Percentiles rank a stretch among this genome's conserved stretches.
phyloP scores from a whole-genome alignment of 1,140 invertebrate genomes.

The Batillaria attramentaria region DNA sequence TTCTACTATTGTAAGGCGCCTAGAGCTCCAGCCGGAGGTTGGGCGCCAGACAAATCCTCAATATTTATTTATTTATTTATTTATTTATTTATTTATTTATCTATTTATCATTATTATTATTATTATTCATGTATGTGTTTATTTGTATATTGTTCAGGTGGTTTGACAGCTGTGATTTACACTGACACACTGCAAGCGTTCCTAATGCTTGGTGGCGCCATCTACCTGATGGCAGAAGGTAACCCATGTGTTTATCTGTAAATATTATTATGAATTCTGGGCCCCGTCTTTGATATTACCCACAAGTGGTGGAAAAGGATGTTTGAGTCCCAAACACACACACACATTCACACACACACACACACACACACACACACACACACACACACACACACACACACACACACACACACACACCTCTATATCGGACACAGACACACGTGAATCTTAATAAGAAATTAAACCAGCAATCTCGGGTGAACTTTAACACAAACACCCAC shows the following conservation, averaged over 20 bases:
- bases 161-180: conserved; percentile 76
- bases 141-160: conserved; percentile 56
- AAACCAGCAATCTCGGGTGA: no score
- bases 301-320: neutral
- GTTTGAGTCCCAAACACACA: neutral
- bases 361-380: neutral
- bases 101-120: neutral
- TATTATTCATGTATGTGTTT: neutral
- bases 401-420: neutral
- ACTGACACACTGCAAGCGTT: conserved; percentile 77
- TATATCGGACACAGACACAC: neutral
- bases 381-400: neutral
- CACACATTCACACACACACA: neutral
- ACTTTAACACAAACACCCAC: neutral
- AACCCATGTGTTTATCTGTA: neutral
- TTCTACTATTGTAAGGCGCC: no score
- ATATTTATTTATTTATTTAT: neutral
- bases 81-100: neutral
- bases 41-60: no score
- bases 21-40: no score
- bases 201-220: conserved; percentile 76
- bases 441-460: no score
- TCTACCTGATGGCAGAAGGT: conserved; percentile 71
- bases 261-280: neutral
- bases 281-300: no score